Evolutionary conservation across 2,888 invertebrate genomes (phyloP), one percentile per base, ranked within the genome.

Genomic region (Patella caerulea): DNA sequence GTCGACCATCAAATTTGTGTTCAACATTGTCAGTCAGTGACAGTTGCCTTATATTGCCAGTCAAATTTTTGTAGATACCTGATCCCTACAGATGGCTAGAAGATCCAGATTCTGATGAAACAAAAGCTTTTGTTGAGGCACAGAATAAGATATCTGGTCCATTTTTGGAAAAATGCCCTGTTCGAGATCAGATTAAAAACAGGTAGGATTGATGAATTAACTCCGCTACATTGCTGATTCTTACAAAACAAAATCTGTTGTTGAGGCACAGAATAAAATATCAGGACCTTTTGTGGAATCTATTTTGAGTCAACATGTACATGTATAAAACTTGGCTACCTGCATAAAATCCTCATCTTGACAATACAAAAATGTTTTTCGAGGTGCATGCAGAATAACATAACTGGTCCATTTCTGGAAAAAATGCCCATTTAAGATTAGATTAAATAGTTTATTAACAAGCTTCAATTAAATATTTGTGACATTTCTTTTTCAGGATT

Each of bases 1-100:
- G 14, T 1, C 9, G n/a, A 7, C 14, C n/a, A 19, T 19, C 19
- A 65, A 19, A 19, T 65, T 19, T 65, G 65, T 12, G 65, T 12
- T 1, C 14, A 12, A 11, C 11, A 19, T 65, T 19, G 19, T 65
- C 7, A 19, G n/a, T 19, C n/a, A 19, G n/a, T 19, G n/a, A 65
- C 65, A 65, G n/a, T 9, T 45, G 45, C 9, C 34, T 52, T 24
- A 24, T 24, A 24, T 52, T 14, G 54, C 53, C 34, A 19, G 65
- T 73, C 17, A 71, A 12, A 34, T 29, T 55, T 71, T 86, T 90
- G 52, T 91, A 97, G 97, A 93, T 97, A 76, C 85, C 91, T 75
- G 99, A 99, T 92, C 96, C 97, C 0, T 99, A 98, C 92, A 95
- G 98, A 77, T 99, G 98, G 98, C 92, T 99, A 79, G 99, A 99